Evolutionary conservation across 1,140 invertebrate genomes (phyloP), one percentile per base, ranked within the genome.

Genomic region (Drosophila persimilis): DNA sequence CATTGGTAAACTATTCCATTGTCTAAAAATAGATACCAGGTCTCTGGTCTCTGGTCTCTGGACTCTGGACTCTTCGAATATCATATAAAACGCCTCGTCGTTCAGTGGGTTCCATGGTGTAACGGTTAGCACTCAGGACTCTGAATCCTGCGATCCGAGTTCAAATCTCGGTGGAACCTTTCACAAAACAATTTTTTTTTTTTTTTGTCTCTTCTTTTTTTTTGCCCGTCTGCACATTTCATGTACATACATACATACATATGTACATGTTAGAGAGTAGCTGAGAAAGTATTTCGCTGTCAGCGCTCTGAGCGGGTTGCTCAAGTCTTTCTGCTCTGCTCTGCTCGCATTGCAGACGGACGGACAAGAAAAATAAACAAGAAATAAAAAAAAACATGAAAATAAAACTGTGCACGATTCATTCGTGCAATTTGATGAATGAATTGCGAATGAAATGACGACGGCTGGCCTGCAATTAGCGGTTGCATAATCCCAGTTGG

Each of bases 91-190:
- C 24, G 17, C 4, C 1, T 3, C 0, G 0, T 11, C 4, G 15
- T 1, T 13, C 39, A n/a, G 46, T 7, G 41, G 83, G 83, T 95
- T 94, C 94, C 94, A 95, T 96, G 95, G 95, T 96, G 95, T 96
- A 96, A 95, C 95, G 95, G 95, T 95, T 94, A 96, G 95, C 95
- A 96, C 95, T 96, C 95, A 95, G 95, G 95, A 96, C 95, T 96
- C 93, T 96, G 95, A 96, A 96, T 96, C 95, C 95, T 95, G 95
- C 95, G 95, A 96, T 95, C 94, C 94, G 94, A 95, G 95, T 95
- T 95, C 61, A 58, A 75, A 70, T 56, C 54, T 55, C 57, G 64
- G 52, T 59, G 61, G 29, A 61, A 57, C 67, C 61, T 77, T 48
- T 22, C 0, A 44, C 6, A 29, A 1, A 20, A 15, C 17, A 15